Base-by-base conservation (phyloP, 2,888 invertebrate genomes). In the Sarcophaga variegata region DNA sequence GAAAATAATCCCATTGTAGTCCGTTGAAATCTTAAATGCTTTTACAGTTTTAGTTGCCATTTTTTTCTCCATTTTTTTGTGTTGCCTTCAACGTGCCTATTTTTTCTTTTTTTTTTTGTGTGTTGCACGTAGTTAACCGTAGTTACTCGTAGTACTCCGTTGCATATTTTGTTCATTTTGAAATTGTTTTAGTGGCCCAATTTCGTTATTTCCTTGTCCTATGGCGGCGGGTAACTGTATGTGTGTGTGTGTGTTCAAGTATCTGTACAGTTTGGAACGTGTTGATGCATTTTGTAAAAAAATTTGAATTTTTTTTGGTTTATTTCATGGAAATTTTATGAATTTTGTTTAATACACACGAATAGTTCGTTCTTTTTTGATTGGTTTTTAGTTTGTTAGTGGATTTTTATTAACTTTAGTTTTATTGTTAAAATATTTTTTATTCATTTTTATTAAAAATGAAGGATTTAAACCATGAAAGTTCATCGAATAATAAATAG, bases 141-240 rank as follows among this genome's bases (percentile, higher is more conserved):
- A 47, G 67, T 69, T n/a, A 69, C 67, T 69, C 2, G 62, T 22
- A 37, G n/a, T 78, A 69, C 69, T 62, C 78, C 70, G 78, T 63
- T 78, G 70, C 78, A 78, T 70, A 70, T 78, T 70, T 69, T 78
- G 45, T 63, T 54, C 12, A 14, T 49, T 62, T 47, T 67, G n/a
- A 78, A 78, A 78, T 66, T 54, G 76, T 76, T 76, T 70, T 47
- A 70, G 62, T 78, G 63, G 78, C 78, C 70, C 70, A 70, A 22
- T 70, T 78, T 62, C 47, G 12, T 69, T 69, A n/a, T 47, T 47
- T 47, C 37, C 8, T 67, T 66, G 10, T 20, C 62, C 62, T 20
- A n/a, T 20, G 20, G 8, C n/a, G 20, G 17, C 12, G 11, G 11
- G 12, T 14, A 49, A 14, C 12, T 49, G 14, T 49, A 1, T 49